Evolutionary conservation across 2,888 invertebrate genomes (phyloP).

Genomic region (Drosophila gaucha): DNA sequence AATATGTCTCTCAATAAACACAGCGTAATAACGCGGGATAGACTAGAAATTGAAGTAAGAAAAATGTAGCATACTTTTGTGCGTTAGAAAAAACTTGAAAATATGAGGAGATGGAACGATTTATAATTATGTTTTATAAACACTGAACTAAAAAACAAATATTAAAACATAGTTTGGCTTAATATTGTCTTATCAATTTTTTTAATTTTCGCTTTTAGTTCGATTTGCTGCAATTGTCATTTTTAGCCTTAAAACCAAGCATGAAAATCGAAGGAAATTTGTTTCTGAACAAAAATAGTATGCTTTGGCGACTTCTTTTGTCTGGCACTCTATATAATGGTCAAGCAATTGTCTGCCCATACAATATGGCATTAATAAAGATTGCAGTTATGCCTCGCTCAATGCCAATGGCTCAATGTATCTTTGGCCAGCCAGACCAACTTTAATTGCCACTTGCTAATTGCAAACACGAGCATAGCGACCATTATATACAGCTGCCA

Average conservation of each 20-base stretch:
- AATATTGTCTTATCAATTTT: neutral
- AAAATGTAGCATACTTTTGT: conserved; percentile 11
- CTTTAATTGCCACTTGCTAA: conserved; percentile 78
- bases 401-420: conserved; percentile 55
- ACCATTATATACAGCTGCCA: conserved; percentile 68
- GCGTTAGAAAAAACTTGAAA: neutral
- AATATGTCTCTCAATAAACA: conserved; percentile 17
- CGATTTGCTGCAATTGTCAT: too few relatives aligned
- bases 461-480: conserved; percentile 64
- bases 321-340: conserved; percentile 7
- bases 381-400: conserved; percentile 46
- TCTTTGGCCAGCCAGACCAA: conserved; percentile 48
- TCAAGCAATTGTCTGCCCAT: conserved; percentile 31
- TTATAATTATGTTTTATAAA: too few relatives aligned
- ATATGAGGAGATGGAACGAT: neutral
- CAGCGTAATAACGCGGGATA: neutral
- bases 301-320: neutral
- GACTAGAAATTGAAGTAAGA: neutral
- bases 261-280: neutral
- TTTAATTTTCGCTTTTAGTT: neutral
- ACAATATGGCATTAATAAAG: conserved; percentile 56
- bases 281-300: neutral
- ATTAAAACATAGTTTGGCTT: neutral
- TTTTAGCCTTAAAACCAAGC: neutral
- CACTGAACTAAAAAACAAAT: neutral